Conservation (phyloP, 2,888 invertebrate species). For the Brachyptera putata region DNA sequence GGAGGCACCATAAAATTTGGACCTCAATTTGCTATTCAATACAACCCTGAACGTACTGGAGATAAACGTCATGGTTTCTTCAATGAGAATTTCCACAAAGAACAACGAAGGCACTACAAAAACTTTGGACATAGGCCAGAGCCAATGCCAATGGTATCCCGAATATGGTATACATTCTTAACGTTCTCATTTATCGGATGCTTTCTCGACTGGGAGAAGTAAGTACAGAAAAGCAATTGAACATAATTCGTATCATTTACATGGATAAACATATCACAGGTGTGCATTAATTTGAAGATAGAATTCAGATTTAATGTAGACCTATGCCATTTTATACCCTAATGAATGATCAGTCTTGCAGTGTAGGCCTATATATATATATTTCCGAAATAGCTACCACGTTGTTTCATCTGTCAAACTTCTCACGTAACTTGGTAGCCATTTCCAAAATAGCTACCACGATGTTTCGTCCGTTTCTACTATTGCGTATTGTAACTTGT, state of each 20-base stretch:
- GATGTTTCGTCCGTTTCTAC: too few relatives aligned
- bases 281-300: neutral
- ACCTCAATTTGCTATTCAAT: neutral
- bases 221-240: slow-evolving; percentile 35
- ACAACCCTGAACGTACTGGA: neutral
- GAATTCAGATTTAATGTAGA: too few relatives aligned
- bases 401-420: too few relatives aligned
- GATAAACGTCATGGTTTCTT: neutral
- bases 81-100: neutral
- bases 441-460: too few relatives aligned
- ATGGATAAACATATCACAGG: neutral
- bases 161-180: slow-evolving; percentile 46
- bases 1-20: neutral
- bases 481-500: too few relatives aligned
- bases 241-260: neutral
- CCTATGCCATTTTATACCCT: too few relatives aligned
- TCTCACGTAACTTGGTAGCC: too few relatives aligned
- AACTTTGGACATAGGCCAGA: slow-evolving; percentile 55
- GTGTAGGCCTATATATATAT: too few relatives aligned
- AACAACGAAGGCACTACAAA: slow-evolving; percentile 42
- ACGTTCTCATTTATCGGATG: slow-evolving; percentile 42
- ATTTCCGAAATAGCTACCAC: too few relatives aligned
- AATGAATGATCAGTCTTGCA: too few relatives aligned
- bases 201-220: slow-evolving; percentile 49
- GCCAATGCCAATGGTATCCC: slow-evolving; percentile 44